Evolutionary conservation across 2,797 vertebrate species (phyloP), one percentile per base, ranked within the genome.

Genomic region (Capromys pilorides): DNA sequence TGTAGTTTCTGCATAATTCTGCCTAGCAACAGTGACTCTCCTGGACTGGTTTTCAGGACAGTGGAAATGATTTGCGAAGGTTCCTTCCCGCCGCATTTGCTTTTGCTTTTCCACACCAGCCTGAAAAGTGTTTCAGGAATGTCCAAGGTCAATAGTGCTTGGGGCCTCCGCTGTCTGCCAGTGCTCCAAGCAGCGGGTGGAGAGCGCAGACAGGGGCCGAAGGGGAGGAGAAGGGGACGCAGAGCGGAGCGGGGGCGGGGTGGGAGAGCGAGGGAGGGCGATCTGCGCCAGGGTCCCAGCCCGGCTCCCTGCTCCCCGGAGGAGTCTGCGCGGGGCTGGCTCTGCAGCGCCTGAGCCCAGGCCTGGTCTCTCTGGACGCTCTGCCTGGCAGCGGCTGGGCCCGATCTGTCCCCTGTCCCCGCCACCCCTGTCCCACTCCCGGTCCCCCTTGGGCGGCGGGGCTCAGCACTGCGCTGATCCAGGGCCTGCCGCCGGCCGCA

Each of bases 401-500:
- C 28, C 31, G 16, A 22, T 41, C 21, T 0, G 2, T 28, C 13
- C 57, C 66, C 64, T 3, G 11, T 5, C 14, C 28, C n/a, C 69
- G 5, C 69, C 18, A 21, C n/a, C 69, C 33, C 61, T 62, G 61
- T 24, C 61, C 64, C 64, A 4, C 24, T 8, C 45, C 8, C 45
- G 45, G 61, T 28, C 64, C 64, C 28, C 64, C 8, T 19, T 10
- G 36, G 69, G 69, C 69, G 0, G 19, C 4, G 1, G 21, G n/a
- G 67, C n/a, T n/a, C n/a, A n/a, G 67, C 67, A 10, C n/a, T 8
- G n/a, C 6, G 10, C 33, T 22, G n/a, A 22, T 36, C 5, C 2
- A 0, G 19, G 59, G 41, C 0, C 18, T 3, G 31, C 4, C 7
- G 41, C 62, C 3, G 11, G 41, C 62, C 3, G 0, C 5, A 16